Evolutionary conservation across 2,113 vertebrate genomes (phyloP), one percentile per base, ranked within the genome.

Genomic region (Verasper variegatus): DNA sequence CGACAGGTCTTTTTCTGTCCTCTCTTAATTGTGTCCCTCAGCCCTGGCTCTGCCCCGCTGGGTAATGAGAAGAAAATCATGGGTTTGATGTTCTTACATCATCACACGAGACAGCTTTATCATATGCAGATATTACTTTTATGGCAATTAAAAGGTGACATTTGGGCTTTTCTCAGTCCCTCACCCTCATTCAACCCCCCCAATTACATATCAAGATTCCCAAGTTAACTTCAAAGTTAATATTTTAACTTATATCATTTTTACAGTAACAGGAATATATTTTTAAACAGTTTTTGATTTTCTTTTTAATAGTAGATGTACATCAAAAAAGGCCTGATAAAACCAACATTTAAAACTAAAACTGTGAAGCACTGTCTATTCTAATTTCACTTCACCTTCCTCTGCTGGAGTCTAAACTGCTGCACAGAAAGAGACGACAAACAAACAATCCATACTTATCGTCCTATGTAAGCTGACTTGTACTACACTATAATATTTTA

Each of bases 1-100:
- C 3, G 6, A 73, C 66, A 65, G 72, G 70, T 83, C 27, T 49
- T 51, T 69, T 35, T 35, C 56, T 70, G 35, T 77, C 61, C 69
- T 59, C 71, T 66, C 74, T 60, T 88, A 90, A 88, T 90, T 86
- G 63, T 71, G 65, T 75, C 88, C 79, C 74, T 45, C 49, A 67
- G 86, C 71, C 42, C 51, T 40, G 74, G 65, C 20, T 66, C 6
- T 63, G 56, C 21, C 56, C 69, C 68, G 1, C 42, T 35, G 51
- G 60, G 71, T 71, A 76, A 78, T 78, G 57, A 71, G 31, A 17
- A 72, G 69, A 60, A 83, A 82, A 31, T 51, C 35, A 52, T 24
- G 55, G 23, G 68, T 76, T 69, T 86, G 63, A 86, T 69, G 57
- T 76, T 89, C 87, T 82, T 59, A 66, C 84, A 78, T 85, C 26